Evolutionary conservation across 2,888 invertebrate genomes (phyloP).

Genomic region (Hyposoter dolosus): DNA sequence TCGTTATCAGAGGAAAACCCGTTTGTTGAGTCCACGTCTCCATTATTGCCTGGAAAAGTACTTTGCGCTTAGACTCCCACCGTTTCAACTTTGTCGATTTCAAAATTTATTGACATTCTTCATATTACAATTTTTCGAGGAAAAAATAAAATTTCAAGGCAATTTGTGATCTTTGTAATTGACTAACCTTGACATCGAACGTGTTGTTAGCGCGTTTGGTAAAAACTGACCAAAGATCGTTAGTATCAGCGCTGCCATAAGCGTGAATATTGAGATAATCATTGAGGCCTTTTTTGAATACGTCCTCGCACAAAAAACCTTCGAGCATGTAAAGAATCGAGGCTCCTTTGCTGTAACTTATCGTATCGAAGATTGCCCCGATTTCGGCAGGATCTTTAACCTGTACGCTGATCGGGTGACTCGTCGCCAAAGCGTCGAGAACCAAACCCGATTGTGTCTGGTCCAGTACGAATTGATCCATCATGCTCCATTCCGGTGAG

Average conservation of each 20-base stretch:
- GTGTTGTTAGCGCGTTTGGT: conserved; percentile 88
- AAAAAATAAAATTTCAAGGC: neutral
- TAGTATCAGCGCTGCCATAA: conserved; percentile 90
- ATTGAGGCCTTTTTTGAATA: conserved; percentile 88
- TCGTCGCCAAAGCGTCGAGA: conserved; percentile 89
- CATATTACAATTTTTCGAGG: neutral
- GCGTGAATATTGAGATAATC: conserved; percentile 90
- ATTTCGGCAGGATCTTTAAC: conserved; percentile 90
- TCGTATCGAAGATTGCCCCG: conserved; percentile 91
- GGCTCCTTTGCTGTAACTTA: conserved; percentile 91
- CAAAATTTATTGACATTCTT: neutral
- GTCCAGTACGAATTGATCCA: conserved; percentile 90
- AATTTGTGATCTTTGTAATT: no score
- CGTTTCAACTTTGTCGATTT: neutral
- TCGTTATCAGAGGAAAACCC: conserved; percentile 92
- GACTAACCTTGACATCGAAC: conserved; percentile 87
- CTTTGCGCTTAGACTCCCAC: neutral
- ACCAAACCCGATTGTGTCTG: conserved; percentile 89
- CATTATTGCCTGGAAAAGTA: conserved; percentile 87
- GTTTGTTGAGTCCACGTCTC: conserved; percentile 94
- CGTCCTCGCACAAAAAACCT: conserved; percentile 88
- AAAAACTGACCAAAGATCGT: conserved; percentile 93
- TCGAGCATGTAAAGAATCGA: conserved; percentile 91
- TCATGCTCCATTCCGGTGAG: conserved; percentile 89
- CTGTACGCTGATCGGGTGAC: conserved; percentile 90